A percentile compares a stretch with the other conserved stretches of the same genome.
Conservation (phyloP, 2,113 vertebrate species). For the Tychaedon coryphoeus region DNA sequence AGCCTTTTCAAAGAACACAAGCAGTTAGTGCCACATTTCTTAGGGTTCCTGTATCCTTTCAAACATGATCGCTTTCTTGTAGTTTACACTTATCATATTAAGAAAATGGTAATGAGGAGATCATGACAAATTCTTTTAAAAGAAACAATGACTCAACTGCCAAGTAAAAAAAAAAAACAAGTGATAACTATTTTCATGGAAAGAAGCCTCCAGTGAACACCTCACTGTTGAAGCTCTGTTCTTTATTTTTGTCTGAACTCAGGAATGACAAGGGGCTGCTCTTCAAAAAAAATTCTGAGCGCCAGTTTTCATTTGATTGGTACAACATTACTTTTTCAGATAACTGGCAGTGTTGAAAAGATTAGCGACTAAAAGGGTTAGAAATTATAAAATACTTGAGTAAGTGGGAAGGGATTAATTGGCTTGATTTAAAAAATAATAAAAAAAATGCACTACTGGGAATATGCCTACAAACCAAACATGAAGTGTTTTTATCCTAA, state of each 20-base stretch:
- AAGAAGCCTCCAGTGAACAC: conserved; percentile 53
- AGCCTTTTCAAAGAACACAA: conserved; percentile 45
- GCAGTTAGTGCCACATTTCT: conserved; percentile 34
- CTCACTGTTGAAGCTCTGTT: background rate
- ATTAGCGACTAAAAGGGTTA: background rate
- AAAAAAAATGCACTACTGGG: background rate
- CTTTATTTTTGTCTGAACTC: conserved; percentile 56
- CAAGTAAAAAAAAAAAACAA: conserved; percentile 25
- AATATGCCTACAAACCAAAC: background rate
- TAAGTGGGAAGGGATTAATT: conserved; percentile 10
- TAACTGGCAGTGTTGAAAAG: conserved; percentile 8
- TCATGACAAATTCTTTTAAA: conserved; percentile 65
- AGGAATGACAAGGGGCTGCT: conserved; percentile 16
- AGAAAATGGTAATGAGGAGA: conserved; percentile 69
- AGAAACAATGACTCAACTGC: conserved; percentile 61
- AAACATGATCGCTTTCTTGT: conserved; percentile 51
- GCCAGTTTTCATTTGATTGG: background rate
- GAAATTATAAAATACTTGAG: background rate
- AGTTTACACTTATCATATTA: conserved; percentile 68
- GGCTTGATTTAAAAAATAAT: background rate
- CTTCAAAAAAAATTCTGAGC: conserved; percentile 37
- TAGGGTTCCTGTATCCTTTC: conserved; percentile 48
- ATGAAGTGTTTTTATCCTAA: background rate
- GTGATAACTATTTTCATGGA: conserved; percentile 63
- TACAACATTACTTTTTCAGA: conserved; percentile 13